Base-by-base conservation (phyloP, 2,797 vertebrate genomes). In the Darevskia mixta region DNA sequence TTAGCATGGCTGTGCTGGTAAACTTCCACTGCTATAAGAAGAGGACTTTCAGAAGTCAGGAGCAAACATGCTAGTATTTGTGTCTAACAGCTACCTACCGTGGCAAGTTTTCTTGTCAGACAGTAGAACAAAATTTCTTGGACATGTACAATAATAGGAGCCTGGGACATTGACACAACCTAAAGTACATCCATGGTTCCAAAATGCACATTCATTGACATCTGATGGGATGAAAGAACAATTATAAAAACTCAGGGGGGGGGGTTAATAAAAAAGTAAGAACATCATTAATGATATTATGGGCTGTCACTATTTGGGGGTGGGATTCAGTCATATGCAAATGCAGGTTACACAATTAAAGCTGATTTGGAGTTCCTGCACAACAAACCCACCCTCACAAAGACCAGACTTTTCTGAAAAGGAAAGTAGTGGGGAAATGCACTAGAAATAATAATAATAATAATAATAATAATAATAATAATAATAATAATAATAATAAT, bases 141-240 rank as follows among this genome's bases (percentile, higher is more conserved):
- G 98, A 77, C 99, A 99, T 45, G 98, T 98, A 88, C 98, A 99
- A 89, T 98, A 98, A 92, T 99, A 99, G n/a, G 98, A 98, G 4
- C 98, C 99, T 1, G 98, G 98, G 75, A 96, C 94, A 89, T 99
- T 99, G 95, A 98, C 97, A 95, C 99, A 99, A 5, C 99, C 98
- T 29, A 99, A 97, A 90, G 98, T 98, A 94, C 99, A 99, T 92
- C 98, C 98, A 0, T 99, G 99, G 86, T 97, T 98, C 98, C 98
- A 98, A 49, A 98, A 96, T 83, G 98, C 97, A 86, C 99, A 99
- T 95, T 99, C 98, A 43, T 99, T 99, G 88, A 99, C 93, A 97
- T 99, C 99, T 99, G 90, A 67, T 76, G 89, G 83, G 72, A 9
- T 13, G 4, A 61, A 45, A 87, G 49, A 89, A 27, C 61, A 86